Evolutionary conservation across 2,797 vertebrate species (phyloP).

Genomic region (Apodemus agrarius): DNA sequence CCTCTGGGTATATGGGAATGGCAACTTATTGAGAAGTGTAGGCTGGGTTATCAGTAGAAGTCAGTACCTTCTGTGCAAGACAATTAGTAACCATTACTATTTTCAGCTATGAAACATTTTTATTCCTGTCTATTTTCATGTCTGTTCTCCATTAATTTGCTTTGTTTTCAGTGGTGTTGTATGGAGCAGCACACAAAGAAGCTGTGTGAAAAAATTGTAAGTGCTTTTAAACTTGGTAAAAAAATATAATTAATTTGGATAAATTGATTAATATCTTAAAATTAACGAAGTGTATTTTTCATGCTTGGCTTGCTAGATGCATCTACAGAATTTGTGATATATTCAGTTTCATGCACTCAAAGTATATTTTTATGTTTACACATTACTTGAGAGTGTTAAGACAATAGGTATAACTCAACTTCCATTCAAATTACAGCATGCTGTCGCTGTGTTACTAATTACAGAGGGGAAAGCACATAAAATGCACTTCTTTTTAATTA

Average conservation of each 20-base stretch:
- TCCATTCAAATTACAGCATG: constrained; percentile 53
- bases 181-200: background rate
- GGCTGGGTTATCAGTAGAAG: background rate
- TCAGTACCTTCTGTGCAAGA: background rate
- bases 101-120: constrained; percentile 25
- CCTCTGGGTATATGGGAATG: no score
- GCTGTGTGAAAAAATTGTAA: background rate
- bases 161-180: constrained; percentile 7
- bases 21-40: background rate
- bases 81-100: background rate
- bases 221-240: background rate
- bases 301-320: background rate
- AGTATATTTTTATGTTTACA: constrained; percentile 6
- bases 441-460: constrained; percentile 64
- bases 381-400: constrained; percentile 23
- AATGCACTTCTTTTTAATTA: constrained; percentile 73
- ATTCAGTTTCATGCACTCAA: background rate
- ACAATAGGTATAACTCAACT: background rate
- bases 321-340: constrained; percentile 61
- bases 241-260: constrained; percentile 4
- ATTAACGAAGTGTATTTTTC: constrained; percentile 42
- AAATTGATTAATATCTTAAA: constrained; percentile 53
- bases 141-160: background rate
- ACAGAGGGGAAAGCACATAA: constrained; percentile 44
- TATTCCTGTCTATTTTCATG: background rate